Conservation (phyloP, 2,113 vertebrate genomes). For the Climacteris rufus region DNA sequence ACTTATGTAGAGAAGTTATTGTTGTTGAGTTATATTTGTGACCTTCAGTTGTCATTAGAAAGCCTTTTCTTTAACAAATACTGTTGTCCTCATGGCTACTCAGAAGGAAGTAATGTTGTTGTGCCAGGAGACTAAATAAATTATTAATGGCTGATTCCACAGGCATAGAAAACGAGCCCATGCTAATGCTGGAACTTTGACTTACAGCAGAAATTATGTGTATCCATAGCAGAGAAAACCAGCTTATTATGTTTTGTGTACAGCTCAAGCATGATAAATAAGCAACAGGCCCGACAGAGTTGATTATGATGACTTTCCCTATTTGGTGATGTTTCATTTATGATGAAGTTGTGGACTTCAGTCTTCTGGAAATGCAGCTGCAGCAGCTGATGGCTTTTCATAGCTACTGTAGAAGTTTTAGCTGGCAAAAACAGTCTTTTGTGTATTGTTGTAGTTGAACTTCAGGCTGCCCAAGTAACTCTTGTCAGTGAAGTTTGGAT, state of each 20-base stretch:
- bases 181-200: background rate
- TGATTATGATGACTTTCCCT: background rate
- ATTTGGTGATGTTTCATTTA: background rate
- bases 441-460: background rate
- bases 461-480: background rate
- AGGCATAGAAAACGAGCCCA: background rate
- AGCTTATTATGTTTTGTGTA: background rate
- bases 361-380: background rate
- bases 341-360: background rate
- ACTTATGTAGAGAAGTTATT: background rate
- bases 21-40: background rate
- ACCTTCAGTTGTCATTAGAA: background rate
- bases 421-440: background rate
- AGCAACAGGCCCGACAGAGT: background rate
- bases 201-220: background rate
- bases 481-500: background rate
- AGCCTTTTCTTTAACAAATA: background rate
- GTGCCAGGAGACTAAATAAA: background rate
- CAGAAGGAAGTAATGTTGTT: background rate
- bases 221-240: background rate
- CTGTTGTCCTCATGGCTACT: background rate
- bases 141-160: background rate
- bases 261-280: background rate
- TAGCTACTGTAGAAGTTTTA: background rate
- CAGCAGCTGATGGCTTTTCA: background rate